Conservation (phyloP, 2,797 vertebrate genomes). For the Chloroceryle inda region DNA sequence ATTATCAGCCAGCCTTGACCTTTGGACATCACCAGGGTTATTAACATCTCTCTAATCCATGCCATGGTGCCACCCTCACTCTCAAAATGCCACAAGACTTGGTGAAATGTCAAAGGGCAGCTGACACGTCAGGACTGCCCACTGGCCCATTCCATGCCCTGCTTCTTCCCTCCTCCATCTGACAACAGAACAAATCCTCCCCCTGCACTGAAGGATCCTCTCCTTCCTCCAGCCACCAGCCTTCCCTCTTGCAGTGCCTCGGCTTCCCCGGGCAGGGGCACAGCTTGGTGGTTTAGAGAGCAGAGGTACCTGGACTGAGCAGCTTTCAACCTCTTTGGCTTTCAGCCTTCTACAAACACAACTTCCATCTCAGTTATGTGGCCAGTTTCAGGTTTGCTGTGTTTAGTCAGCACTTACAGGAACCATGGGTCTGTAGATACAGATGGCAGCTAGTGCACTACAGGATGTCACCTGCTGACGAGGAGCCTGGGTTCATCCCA, state of each 20-base stretch:
- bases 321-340: neutral
- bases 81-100: neutral
- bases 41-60: rapidly evolving
- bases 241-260: neutral
- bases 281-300: neutral
- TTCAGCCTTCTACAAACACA: neutral
- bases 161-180: neutral
- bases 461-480: neutral
- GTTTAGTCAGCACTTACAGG: neutral
- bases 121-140: neutral
- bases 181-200: neutral
- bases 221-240: neutral
- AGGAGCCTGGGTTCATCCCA: neutral
- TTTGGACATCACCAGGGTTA: neutral
- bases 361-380: neutral
- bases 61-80: neutral
- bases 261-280: rapidly evolving
- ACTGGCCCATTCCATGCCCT: neutral
- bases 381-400: neutral
- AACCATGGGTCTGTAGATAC: neutral
- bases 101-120: neutral
- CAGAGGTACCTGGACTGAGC: neutral
- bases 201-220: neutral
- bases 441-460: neutral
- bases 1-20: neutral